Base-by-base conservation (phyloP, 2,888 invertebrate genomes). In the Lathronympha strigana region DNA sequence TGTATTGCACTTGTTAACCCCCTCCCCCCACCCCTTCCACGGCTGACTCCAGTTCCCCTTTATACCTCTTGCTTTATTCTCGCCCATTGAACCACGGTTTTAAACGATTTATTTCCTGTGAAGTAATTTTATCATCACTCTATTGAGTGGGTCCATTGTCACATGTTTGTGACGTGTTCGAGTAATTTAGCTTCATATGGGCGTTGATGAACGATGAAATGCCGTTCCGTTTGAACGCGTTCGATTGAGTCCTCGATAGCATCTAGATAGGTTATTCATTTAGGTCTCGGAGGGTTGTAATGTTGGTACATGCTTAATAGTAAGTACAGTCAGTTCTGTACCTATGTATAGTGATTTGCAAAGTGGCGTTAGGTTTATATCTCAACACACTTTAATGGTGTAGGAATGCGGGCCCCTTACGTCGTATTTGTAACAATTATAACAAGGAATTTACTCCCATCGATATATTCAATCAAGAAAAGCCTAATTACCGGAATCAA, bases 1-100 rank as follows among this genome's bases (percentile, higher is more conserved):
- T 81, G 77, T 79, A 77, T 76, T 78, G 80, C 79, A 79, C 79
- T 82, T 78, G 79, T 80, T 77, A 78, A 77, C 67, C 68, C 23
- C 58, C 15, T 54, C 49, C 77, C 67, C 68, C 23, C 58, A 21
- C 60, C 49, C 49, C 17, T 9, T 28, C 43, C 28, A 28, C 25
- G 9, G 17, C 21, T 50, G 38, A 47, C 57, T 31, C 53, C 49
- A 23, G 17, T 17, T 28, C 40, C 40, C 38, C 25, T 49, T 66
- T 54, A 38, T 43, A 49, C 66, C 43, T 47, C 54, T 49, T 53
- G 45, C 45, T 61, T 66, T 61, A 66, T 60, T 47, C 33, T 49
- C 40, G 36, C 61, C 40, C 47, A 49, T n/a, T 61, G 50, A 49
- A 49, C 61, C 49, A 50, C 47, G 61, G 17, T 47, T 47, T 58